Conservation (phyloP, 1,140 invertebrate genomes). For the Teleopsis dalmanni region DNA sequence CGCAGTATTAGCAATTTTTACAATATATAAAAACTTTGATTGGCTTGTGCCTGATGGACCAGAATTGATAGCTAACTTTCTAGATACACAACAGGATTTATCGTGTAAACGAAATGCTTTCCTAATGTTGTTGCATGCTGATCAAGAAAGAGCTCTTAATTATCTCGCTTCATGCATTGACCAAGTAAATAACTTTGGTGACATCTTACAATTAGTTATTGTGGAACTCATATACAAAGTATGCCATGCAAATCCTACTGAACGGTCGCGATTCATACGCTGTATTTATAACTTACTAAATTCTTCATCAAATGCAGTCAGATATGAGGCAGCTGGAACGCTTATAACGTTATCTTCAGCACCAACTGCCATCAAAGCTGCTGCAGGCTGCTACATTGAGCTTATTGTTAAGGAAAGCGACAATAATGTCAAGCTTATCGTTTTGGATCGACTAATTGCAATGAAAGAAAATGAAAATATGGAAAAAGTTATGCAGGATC, state of each 20-base stretch:
- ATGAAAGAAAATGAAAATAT: constrained; percentile 80
- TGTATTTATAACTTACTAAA: constrained; percentile 98
- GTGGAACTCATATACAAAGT: constrained; percentile 99
- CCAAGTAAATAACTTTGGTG: constrained; percentile 89
- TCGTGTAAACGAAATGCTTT: constrained; percentile 99
- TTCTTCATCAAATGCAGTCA: constrained; percentile 90
- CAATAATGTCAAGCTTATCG: constrained; percentile 99
- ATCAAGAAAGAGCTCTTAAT: constrained; percentile 84
- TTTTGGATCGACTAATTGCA: constrained; percentile 86
- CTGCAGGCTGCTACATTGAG: constrained; percentile 96
- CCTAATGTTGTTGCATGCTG: constrained; percentile 96
- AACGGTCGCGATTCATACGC: constrained; percentile 92
- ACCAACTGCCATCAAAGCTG: constrained; percentile 95
- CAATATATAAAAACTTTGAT: constrained; percentile 98
- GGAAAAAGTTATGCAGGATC: constrained; percentile 89
- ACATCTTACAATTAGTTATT: constrained; percentile 97
- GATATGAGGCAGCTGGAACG: constrained; percentile 98
- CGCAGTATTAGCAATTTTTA: constrained; percentile 97
- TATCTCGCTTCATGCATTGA: constrained; percentile 93
- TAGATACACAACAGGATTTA: constrained; percentile 97
- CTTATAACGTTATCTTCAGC: constrained; percentile 96
- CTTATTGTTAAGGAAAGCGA: constrained; percentile 98
- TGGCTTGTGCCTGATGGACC: constrained; percentile 98
- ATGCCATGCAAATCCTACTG: constrained; percentile 94
- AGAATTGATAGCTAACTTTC: constrained; percentile 88